A percentile compares a stretch with the other conserved stretches of the same genome.
Conservation (phyloP, 2,113 vertebrate species). For the Pseudorasbora parva region DNA sequence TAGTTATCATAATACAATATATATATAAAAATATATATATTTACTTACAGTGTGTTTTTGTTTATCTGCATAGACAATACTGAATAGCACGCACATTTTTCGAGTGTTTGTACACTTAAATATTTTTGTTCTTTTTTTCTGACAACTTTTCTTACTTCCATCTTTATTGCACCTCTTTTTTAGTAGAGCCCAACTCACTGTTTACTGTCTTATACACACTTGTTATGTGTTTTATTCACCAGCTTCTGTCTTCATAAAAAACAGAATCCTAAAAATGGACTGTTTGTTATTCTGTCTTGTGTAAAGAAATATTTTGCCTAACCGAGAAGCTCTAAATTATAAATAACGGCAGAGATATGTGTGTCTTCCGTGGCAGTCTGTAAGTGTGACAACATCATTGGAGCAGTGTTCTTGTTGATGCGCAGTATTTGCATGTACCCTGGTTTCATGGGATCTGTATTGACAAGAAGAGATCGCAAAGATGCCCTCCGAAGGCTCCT, state of each 20-base stretch:
- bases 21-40: neutral
- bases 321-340: constrained; percentile 20
- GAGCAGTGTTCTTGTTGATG: neutral
- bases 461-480: neutral
- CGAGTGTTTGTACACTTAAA: neutral
- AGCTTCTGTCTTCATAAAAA: neutral
- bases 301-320: neutral
- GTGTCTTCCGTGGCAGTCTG: neutral
- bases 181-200: neutral
- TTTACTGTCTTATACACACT: neutral
- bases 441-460: neutral
- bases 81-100: too few relatives aligned
- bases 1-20: neutral
- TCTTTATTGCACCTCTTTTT: constrained; percentile 13
- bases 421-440: neutral
- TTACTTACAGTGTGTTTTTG: neutral
- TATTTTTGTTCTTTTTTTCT: neutral
- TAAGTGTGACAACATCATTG: constrained; percentile 18
- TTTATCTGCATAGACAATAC: neutral
- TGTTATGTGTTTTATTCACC: constrained; percentile 1
- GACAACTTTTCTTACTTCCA: neutral
- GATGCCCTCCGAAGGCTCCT: neutral
- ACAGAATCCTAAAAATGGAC: constrained; percentile 8
- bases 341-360: constrained; percentile 1
- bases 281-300: constrained; percentile 27